Conservation (phyloP, 2,797 vertebrate genomes). For the Peromyscus attwateri region DNA sequence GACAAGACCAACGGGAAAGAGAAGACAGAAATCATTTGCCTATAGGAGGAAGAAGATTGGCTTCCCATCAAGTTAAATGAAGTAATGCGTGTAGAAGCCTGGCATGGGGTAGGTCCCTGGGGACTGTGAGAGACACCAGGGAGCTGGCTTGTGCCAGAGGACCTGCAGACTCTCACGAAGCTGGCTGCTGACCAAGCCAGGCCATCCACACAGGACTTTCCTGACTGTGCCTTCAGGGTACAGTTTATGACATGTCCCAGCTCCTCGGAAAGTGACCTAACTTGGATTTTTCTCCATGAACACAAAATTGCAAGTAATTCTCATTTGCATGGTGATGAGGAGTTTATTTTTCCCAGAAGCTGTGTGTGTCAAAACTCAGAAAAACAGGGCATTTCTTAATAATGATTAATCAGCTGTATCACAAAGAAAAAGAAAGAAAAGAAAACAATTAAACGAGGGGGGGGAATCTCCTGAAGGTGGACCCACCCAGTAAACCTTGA, state of each 20-base stretch:
- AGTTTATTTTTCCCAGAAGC: conserved; percentile 78
- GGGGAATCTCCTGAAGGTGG: conserved; percentile 79
- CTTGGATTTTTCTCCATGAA: conserved; percentile 66
- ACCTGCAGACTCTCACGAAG: not conserved
- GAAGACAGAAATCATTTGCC: not conserved
- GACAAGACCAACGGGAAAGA: not conserved
- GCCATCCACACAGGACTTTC: not conserved
- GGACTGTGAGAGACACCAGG: not conserved
- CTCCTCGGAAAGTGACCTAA: conserved; percentile 72
- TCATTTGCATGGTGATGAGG: conserved; percentile 75
- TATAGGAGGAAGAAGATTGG: not conserved
- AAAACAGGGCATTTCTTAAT: conserved; percentile 75
- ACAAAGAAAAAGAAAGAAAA: conserved; percentile 58
- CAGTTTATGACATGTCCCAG: conserved; percentile 20
- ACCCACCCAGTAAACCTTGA: conserved; percentile 70
- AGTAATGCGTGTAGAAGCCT: not conserved
- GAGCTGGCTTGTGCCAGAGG: not conserved
- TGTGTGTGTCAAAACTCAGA: conserved; percentile 73
- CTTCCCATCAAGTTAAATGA: not conserved
- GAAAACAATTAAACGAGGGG: conserved; percentile 80
- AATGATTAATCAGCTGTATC: conserved; percentile 80
- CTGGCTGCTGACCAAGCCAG: conserved; percentile 17
- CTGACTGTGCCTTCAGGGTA: conserved; percentile 44
- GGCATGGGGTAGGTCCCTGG: not conserved
- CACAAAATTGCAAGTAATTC: conserved; percentile 68